Base-by-base conservation (phyloP, 2,113 vertebrate species). In the Cygnus atratus region DNA sequence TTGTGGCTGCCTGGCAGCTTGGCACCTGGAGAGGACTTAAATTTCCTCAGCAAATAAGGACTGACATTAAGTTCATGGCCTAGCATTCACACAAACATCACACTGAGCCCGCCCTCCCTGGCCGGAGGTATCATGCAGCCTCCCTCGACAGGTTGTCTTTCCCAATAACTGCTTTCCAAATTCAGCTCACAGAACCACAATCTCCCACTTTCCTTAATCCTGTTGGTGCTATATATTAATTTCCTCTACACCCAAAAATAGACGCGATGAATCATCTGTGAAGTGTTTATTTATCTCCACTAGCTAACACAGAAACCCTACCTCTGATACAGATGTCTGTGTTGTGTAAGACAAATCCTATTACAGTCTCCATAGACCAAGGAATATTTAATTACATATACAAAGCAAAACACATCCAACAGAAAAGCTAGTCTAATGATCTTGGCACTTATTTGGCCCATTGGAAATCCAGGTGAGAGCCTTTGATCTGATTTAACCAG, bases 1-100 rank as follows among this genome's bases (percentile, higher is more conserved):
- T 84, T 65, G 31, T 2, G 8, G 58, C 57, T 87, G 48, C 52
- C 48, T 87, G 61, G 52, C 43, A 92, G 65, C 24, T 44, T 93
- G 73, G 73, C 70, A 92, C 61, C 39, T 62, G 55, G 52, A 3
- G 3, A 61, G 33, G 54, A 58, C 52, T 88, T 94, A 29, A 65
- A 92, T 81, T 91, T 87, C 84, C 58, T 59, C 66, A 71, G 41
- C 48, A 94, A 91, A 76, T 79, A 73, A 82, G 66, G 54, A 44
- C 43, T 82, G 88, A 79, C 62, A 7, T 70, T 54, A 70, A 82
- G 44, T 72, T 94, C 37, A 58, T 31, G 39, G 44, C 17, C 74
- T 70, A 54, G 28, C 35, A 48, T 82, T 78, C 48, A 31, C 24
- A 16, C 52, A 81, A 72, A 18, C 54, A 65, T 84, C 66, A 25